phyloP scores from a whole-genome alignment of 2,888 invertebrate species.

The Mantis religiosa region DNA sequence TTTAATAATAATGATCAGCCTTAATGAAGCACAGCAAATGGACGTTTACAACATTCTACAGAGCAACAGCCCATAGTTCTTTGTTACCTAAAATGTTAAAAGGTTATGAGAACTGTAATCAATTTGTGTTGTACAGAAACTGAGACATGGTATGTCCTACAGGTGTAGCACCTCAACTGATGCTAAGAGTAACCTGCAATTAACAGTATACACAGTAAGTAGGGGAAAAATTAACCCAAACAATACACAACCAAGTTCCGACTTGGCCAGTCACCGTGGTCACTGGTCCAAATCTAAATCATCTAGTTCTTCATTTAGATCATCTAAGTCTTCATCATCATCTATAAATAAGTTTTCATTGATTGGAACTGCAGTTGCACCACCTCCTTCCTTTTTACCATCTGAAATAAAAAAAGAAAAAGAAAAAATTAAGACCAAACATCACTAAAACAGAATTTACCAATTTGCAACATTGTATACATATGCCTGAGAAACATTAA shows the following conservation, averaged over 20 bases:
- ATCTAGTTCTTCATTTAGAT: slow-evolving; percentile 75
- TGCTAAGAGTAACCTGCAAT: neutral
- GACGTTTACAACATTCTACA: neutral
- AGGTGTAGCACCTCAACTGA: neutral
- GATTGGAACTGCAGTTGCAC: slow-evolving; percentile 68
- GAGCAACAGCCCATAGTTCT: neutral
- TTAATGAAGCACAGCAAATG: neutral
- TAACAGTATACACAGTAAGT: neutral
- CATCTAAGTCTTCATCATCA: slow-evolving; percentile 68
- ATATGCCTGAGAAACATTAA: too few species aligned
- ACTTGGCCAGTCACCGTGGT: slow-evolving; percentile 19
- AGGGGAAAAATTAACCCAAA: neutral
- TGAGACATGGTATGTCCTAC: neutral
- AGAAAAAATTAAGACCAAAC: too few species aligned
- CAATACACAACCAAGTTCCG: neutral
- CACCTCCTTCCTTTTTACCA: slow-evolving; percentile 40
- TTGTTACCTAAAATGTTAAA: neutral
- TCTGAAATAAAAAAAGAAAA: neutral
- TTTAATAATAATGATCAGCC: neutral
- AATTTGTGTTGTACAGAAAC: neutral
- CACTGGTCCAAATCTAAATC: slow-evolving; percentile 44
- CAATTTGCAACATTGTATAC: neutral
- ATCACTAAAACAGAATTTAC: neutral
- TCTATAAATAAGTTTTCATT: slow-evolving; percentile 89
- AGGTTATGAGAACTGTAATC: neutral